Percentiles rank a stretch among this genome's conserved stretches.
These are phyloP conservation scores for Trichogramma pretiosum DNA, from an alignment of 1,140 invertebrate genomes.

Conservation along the genomic window DNA sequence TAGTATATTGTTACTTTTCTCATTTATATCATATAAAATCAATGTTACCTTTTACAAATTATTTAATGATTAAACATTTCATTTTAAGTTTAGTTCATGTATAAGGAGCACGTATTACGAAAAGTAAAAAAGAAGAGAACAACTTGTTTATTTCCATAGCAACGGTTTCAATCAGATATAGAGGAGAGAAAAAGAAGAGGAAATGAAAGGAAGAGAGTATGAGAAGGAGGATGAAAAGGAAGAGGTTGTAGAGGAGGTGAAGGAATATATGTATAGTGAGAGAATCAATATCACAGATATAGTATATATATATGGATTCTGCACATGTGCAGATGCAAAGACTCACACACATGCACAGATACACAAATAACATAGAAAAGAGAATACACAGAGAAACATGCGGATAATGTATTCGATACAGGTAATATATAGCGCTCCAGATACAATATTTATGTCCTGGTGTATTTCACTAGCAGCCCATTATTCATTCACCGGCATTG, in stretches of 20 bases:
- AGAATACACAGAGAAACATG: conserved; percentile 24
- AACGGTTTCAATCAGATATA: conserved; percentile 41
- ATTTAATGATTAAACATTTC: too few species aligned
- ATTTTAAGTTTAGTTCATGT: too few species aligned
- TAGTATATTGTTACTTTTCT: too few species aligned
- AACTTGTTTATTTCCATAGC: conserved; percentile 37
- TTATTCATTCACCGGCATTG: conserved; percentile 43
- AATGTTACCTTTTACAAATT: too few species aligned
- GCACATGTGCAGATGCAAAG: too few species aligned
- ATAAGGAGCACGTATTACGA: too few species aligned
- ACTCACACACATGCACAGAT: too few species aligned
- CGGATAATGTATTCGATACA: conserved; percentile 42
- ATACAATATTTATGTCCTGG: conserved; percentile 44
- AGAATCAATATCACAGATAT: too few species aligned
- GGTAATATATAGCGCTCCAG: conserved; percentile 44
- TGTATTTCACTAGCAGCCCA: conserved; percentile 43
- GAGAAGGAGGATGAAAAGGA: conserved; percentile 11
- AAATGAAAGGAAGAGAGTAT: conserved; percentile 25
- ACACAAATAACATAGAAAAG: too few species aligned
- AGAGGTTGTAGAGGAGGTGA: conserved; percentile 24
- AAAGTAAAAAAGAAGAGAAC: conserved; percentile 14
- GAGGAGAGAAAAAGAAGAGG: conserved; percentile 23
- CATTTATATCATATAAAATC: too few species aligned
- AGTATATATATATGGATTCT: too few species aligned
- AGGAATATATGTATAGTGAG: too few species aligned